These are phyloP conservation scores for Premnoplex brunnescens DNA, from an alignment of 2,797 vertebrate genomes.

Conservation along the genomic window DNA sequence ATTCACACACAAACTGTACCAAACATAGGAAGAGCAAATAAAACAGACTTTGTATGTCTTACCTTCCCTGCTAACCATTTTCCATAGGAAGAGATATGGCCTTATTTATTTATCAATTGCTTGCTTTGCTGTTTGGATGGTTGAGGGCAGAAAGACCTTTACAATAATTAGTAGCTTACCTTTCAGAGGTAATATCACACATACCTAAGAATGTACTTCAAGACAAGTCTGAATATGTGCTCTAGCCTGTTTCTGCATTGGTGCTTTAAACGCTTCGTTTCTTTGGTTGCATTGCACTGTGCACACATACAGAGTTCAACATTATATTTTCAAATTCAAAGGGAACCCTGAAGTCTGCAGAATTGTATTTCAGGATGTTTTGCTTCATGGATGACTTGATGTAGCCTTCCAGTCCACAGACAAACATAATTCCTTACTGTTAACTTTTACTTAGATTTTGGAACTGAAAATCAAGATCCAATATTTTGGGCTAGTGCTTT, in stretches of 20 bases:
- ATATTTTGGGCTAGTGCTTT: not conserved
- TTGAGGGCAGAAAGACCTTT: not conserved
- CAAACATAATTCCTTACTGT: not conserved
- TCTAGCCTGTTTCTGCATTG: not conserved
- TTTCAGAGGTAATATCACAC: not conserved
- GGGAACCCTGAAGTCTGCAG: not conserved
- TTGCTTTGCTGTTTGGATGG: not conserved
- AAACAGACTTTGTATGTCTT: not conserved
- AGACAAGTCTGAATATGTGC: not conserved
- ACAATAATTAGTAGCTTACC: not conserved
- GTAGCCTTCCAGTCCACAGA: not conserved
- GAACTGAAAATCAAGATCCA: not conserved
- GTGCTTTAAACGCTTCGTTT: slow-evolving; percentile 1
- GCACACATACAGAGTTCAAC: not conserved
- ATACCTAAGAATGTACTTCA: not conserved
- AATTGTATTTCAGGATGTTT: not conserved
- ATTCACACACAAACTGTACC: not conserved
- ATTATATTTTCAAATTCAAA: not conserved
- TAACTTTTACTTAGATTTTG: not conserved
- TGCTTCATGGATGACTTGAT: not conserved
- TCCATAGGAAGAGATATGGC: not conserved
- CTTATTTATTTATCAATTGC: not conserved
- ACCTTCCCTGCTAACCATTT: not conserved
- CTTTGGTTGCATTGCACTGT: not conserved
- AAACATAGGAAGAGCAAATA: not conserved